A percentile compares a stretch with the other conserved stretches of the same genome.
phyloP scores from a whole-genome alignment of 2,113 vertebrate genomes.

The Thalassoma bifasciatum region DNA sequence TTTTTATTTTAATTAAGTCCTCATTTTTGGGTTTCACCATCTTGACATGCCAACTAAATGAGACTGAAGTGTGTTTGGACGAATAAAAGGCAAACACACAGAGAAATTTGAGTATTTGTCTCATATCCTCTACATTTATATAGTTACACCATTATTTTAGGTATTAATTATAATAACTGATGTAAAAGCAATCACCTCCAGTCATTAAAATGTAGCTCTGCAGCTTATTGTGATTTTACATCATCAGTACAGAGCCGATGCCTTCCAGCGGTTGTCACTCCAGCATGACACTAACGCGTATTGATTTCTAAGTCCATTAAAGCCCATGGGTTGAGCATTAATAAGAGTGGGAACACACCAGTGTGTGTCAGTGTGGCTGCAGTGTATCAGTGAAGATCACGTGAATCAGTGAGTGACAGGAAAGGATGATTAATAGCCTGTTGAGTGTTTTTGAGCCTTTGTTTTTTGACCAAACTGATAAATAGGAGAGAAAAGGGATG shows the following conservation, averaged over 20 bases:
- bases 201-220: background rate
- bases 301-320: conserved; percentile 44
- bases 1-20: too few species aligned
- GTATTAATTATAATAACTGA: background rate
- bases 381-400: conserved; percentile 18
- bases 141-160: too few species aligned
- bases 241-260: background rate
- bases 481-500: conserved; percentile 26
- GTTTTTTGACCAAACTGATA: conserved; percentile 1
- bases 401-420: conserved; percentile 6
- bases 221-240: background rate
- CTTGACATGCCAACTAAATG: too few species aligned
- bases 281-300: conserved; percentile 29
- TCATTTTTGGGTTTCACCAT: too few species aligned
- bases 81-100: too few species aligned
- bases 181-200: background rate
- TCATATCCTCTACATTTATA: too few species aligned
- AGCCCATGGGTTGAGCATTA: conserved; percentile 22
- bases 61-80: too few species aligned
- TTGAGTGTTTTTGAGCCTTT: conserved; percentile 5
- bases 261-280: conserved; percentile 24
- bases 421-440: background rate
- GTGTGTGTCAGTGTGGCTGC: conserved; percentile 1
- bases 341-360: conserved; percentile 15
- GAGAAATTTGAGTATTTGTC: too few species aligned